Conservation (phyloP, 53 echinoderm and acorn worm genomes). For the Paracentrotus lividus region DNA sequence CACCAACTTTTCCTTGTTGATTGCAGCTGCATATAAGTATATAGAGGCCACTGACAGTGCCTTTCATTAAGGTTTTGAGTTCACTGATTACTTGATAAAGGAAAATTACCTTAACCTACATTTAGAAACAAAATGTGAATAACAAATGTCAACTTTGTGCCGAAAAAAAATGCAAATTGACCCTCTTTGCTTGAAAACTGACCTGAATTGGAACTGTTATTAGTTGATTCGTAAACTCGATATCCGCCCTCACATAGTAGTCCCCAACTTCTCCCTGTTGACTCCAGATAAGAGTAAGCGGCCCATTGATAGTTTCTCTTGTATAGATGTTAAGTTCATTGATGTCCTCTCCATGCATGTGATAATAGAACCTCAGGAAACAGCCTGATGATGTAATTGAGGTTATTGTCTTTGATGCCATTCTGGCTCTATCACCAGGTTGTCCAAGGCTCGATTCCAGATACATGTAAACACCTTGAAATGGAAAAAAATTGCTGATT, state of each 20-base stretch:
- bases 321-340: constrained; percentile 83
- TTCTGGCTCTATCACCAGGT: constrained; percentile 75
- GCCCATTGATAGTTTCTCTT: constrained; percentile 81
- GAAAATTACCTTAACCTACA: no score
- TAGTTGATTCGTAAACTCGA: constrained; percentile 16
- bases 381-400: constrained; percentile 47
- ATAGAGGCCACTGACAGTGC: no score
- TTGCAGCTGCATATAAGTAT: no score
- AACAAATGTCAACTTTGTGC: no score
- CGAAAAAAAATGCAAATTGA: no score
- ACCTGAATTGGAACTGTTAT: background rate
- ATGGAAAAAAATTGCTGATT: no score
- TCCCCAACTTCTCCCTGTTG: constrained; percentile 81
- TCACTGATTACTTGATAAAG: no score
- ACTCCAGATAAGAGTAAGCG: constrained; percentile 69
- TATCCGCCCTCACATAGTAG: constrained; percentile 81
- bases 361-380: constrained; percentile 71
- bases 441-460: background rate
- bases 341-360: constrained; percentile 81
- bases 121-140: no score
- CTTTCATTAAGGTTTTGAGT: no score
- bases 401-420: constrained; percentile 69
- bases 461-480: background rate
- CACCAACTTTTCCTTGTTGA: no score
- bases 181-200: background rate